Evolutionary conservation across 2,797 vertebrate species (phyloP).

Genomic region (Malurus leucopterus): DNA sequence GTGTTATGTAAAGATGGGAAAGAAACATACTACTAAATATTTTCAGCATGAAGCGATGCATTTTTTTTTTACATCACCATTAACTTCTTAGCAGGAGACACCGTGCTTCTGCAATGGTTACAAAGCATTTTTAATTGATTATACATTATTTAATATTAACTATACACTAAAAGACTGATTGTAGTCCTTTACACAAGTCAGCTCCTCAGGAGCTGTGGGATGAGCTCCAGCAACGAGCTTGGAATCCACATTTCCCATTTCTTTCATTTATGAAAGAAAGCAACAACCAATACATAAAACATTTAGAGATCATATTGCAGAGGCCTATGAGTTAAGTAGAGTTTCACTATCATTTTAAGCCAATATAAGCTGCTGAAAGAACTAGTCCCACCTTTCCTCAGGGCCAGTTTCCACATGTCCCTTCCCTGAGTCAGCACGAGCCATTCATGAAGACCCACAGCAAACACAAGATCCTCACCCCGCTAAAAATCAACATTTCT

Average conservation of each 20-base stretch:
- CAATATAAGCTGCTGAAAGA: background rate
- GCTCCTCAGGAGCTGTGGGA: background rate
- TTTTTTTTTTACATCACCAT: background rate
- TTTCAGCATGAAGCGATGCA: background rate
- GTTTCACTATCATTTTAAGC: background rate
- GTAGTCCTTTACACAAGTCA: background rate
- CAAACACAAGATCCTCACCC: background rate
- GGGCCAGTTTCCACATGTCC: conserved; percentile 8
- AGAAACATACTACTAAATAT: background rate
- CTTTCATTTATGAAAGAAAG: background rate
- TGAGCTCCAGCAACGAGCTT: background rate
- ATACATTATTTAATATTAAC: background rate
- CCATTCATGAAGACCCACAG: background rate
- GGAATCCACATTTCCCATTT: background rate
- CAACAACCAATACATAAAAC: background rate
- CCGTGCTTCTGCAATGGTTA: background rate
- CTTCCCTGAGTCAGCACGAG: conserved; percentile 28
- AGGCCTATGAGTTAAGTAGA: background rate
- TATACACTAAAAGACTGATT: background rate
- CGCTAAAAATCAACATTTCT: background rate
- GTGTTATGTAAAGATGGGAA: conserved; percentile 14
- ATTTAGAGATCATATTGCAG: background rate
- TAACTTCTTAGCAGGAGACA: background rate
- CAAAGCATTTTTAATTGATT: background rate
- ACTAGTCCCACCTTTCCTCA: background rate